A percentile compares a stretch with the other conserved stretches of the same genome.
These are phyloP conservation scores for Xestia rhomboidea DNA, from an alignment of 2,888 invertebrate species.

Conservation along the genomic window DNA sequence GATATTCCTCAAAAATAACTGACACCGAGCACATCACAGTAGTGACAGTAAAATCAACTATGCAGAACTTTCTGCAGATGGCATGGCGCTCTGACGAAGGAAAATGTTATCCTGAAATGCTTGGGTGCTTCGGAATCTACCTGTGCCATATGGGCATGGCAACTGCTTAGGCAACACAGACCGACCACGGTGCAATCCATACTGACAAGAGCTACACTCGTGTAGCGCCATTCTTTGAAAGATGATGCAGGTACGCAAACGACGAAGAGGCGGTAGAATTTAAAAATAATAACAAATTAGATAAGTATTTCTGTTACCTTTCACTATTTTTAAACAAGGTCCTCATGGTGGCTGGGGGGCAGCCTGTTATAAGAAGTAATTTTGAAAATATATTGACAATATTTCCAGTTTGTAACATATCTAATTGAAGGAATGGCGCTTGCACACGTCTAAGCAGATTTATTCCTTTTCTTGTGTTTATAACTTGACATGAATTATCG, in stretches of 20 bases:
- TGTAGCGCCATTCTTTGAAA: neutral
- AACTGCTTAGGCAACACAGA: neutral
- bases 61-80: neutral
- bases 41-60: neutral
- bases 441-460: slow-evolving; percentile 92
- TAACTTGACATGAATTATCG: slow-evolving; percentile 95
- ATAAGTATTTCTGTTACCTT: slow-evolving; percentile 85
- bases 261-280: neutral
- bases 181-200: neutral
- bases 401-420: slow-evolving; percentile 94
- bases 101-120: neutral
- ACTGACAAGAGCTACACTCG: neutral
- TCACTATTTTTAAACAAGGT: slow-evolving; percentile 91
- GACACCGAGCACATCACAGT: too few relatives aligned
- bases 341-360: slow-evolving; percentile 92
- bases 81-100: neutral
- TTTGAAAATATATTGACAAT: slow-evolving; percentile 94
- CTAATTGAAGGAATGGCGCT: slow-evolving; percentile 91
- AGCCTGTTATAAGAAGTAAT: slow-evolving; percentile 92
- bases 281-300: neutral
- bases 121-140: neutral
- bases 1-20: neutral
- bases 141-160: neutral
- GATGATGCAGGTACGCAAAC: neutral
- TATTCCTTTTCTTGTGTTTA: slow-evolving; percentile 91